These are phyloP conservation scores for Mesembrinibis cayennensis DNA, from an alignment of 2,113 vertebrate species.

Conservation along the genomic window DNA sequence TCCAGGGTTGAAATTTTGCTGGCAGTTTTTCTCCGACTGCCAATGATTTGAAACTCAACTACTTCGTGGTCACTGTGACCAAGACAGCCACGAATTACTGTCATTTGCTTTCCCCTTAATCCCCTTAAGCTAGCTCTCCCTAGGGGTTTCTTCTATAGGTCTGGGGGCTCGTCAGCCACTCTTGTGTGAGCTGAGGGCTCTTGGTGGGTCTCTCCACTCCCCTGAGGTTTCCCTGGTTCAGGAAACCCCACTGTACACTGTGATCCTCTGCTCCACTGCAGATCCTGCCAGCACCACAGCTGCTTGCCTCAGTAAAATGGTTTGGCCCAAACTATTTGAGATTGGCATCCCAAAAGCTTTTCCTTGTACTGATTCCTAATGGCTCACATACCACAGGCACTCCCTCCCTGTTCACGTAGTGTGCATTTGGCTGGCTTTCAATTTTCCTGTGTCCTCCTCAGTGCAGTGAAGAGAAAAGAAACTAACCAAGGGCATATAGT, in stretches of 20 bases:
- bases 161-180: background rate
- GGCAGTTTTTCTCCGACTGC: background rate
- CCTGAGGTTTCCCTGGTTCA: background rate
- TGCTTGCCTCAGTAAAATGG: background rate
- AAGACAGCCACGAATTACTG: background rate
- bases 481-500: background rate
- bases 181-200: background rate
- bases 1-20: background rate
- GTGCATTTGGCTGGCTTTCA: background rate
- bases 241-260: background rate
- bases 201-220: fast-evolving
- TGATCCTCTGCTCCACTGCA: background rate
- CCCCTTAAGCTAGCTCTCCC: background rate
- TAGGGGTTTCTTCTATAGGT: background rate
- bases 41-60: background rate
- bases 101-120: background rate
- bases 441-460: background rate
- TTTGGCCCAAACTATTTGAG: background rate
- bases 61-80: background rate
- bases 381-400: background rate
- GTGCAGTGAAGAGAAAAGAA: background rate
- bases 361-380: background rate
- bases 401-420: background rate
- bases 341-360: background rate
- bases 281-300: background rate